These are phyloP conservation scores for Trichomycterus rosablanca DNA, from an alignment of 2,113 vertebrate species.

Conservation along the genomic window DNA sequence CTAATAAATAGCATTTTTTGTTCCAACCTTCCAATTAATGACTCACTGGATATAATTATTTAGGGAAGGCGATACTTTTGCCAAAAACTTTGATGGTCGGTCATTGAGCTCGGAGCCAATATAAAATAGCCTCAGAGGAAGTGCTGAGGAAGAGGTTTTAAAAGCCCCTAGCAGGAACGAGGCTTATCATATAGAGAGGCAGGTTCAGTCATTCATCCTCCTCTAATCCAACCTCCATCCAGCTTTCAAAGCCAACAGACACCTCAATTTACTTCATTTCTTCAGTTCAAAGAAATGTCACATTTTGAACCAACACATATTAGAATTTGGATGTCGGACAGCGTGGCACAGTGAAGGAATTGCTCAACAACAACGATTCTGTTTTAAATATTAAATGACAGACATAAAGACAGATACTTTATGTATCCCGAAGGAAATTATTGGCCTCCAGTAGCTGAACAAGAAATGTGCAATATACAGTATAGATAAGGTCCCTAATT, in stretches of 20 bases:
- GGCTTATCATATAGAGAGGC: slow-evolving; percentile 13
- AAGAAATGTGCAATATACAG: too few species aligned
- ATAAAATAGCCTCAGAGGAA: slow-evolving; percentile 29
- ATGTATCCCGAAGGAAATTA: too few species aligned
- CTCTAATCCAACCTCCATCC: slow-evolving; percentile 22
- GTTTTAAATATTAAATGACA: too few species aligned
- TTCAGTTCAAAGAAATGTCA: neutral
- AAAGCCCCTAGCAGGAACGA: slow-evolving; percentile 23
- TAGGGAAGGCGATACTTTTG: slow-evolving; percentile 36
- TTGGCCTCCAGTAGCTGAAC: too few species aligned
- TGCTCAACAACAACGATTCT: too few species aligned
- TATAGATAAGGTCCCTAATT: too few species aligned
- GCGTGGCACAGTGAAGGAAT: too few species aligned
- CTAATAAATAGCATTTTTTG: slow-evolving; percentile 40
- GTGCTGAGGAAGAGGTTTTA: slow-evolving; percentile 43
- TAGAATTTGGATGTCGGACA: neutral
- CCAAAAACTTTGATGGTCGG: slow-evolving; percentile 43
- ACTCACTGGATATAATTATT: slow-evolving; percentile 42
- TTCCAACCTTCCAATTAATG: slow-evolving; percentile 45
- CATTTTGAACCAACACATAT: neutral
- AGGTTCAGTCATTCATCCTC: slow-evolving; percentile 10
- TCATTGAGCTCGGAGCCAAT: slow-evolving; percentile 33
- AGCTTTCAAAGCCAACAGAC: slow-evolving; percentile 15
- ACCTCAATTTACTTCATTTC: neutral
- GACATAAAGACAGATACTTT: too few species aligned